phyloP scores from a whole-genome alignment of 1,140 invertebrate species.

The Hylaeus anthracinus region DNA sequence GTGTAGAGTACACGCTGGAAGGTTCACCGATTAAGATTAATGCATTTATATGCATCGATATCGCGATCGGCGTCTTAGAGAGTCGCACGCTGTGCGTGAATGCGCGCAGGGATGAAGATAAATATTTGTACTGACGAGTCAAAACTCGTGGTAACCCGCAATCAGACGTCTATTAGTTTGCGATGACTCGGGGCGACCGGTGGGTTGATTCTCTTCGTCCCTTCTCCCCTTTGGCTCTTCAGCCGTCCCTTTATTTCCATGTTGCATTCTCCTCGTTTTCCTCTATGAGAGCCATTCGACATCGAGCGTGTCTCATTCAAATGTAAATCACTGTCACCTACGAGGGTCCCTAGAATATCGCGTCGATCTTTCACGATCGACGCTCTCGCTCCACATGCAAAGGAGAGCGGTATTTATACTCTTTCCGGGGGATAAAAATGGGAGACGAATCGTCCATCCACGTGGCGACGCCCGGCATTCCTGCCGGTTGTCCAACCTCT shows the following conservation, averaged over 20 bases:
- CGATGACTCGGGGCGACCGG: constrained; percentile 52
- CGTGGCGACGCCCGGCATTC: constrained; percentile 7
- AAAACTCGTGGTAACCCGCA: constrained; percentile 69
- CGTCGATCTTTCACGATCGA: constrained; percentile 45
- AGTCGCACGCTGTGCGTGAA: constrained; percentile 62
- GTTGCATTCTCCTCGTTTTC: not conserved
- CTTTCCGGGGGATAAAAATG: constrained; percentile 27
- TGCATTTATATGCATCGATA: constrained; percentile 69
- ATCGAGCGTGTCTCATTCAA: constrained; percentile 48
- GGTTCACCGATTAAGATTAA: constrained; percentile 72
- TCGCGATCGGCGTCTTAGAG: constrained; percentile 67
- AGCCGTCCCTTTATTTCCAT: constrained; percentile 18
- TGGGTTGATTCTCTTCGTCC: constrained; percentile 11
- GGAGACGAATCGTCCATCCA: constrained; percentile 30
- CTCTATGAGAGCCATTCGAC: not conserved
- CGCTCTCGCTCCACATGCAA: constrained; percentile 26
- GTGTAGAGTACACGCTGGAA: constrained; percentile 32
- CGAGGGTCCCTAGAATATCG: constrained; percentile 49
- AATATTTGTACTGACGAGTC: constrained; percentile 76
- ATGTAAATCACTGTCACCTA: constrained; percentile 67
- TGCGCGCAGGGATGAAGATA: constrained; percentile 70
- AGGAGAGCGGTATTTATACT: constrained; percentile 47
- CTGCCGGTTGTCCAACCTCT: not conserved
- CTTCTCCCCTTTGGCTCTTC: not conserved
- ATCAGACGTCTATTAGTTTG: constrained; percentile 71